phyloP scores from a whole-genome alignment of 2,113 vertebrate genomes.

The Gallinago jamesoni region DNA sequence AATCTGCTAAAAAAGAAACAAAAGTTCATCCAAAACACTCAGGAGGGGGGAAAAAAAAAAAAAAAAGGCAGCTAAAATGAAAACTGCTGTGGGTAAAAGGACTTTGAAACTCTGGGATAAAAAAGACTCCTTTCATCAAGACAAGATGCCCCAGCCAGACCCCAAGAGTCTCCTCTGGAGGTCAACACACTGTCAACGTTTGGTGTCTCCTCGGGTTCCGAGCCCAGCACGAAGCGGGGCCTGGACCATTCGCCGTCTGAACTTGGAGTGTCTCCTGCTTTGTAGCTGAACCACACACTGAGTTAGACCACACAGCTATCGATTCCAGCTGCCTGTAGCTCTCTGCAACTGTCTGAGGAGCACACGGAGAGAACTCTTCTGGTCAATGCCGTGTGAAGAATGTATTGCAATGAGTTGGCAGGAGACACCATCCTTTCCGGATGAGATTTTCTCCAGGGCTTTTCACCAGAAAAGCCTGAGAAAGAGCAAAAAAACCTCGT shows the following conservation, averaged over 20 bases:
- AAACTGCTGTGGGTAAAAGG: background rate
- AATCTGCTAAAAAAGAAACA: constrained; percentile 55
- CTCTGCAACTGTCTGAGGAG: background rate
- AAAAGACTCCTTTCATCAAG: background rate
- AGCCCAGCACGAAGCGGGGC: background rate
- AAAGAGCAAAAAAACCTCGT: background rate
- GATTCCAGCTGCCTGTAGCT: background rate
- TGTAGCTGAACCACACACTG: background rate
- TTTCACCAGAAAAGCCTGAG: background rate
- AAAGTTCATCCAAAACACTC: constrained; percentile 48
- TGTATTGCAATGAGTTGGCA: background rate
- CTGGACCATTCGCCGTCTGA: background rate
- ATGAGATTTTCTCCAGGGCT: background rate
- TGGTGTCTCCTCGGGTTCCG: background rate
- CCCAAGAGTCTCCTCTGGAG: background rate
- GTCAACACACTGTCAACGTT: rapidly evolving
- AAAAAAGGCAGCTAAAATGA: background rate
- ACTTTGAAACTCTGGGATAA: background rate
- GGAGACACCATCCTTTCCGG: background rate
- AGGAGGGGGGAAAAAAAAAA: background rate
- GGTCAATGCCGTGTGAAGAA: background rate
- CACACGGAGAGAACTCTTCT: background rate
- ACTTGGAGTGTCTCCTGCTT: background rate
- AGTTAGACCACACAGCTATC: background rate
- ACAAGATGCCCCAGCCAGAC: background rate